phyloP scores from a whole-genome alignment of 2,888 invertebrate species.

The Sussaba pulchella region DNA sequence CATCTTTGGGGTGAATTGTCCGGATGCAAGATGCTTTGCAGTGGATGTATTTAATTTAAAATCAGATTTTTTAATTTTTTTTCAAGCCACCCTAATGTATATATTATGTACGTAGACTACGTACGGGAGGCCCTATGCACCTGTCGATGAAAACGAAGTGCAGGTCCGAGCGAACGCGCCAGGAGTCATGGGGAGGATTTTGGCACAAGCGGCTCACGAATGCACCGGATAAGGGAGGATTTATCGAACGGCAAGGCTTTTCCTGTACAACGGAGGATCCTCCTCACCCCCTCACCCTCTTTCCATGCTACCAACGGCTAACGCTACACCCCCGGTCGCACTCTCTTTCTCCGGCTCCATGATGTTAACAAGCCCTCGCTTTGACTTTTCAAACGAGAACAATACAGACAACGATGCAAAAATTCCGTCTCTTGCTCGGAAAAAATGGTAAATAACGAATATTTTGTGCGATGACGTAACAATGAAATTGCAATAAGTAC shows the following conservation, averaged over 20 bases:
- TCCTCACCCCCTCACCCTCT: no score
- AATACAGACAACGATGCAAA: conserved; percentile 38
- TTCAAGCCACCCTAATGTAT: no score
- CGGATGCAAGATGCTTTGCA: no score
- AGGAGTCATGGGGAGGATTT: neutral
- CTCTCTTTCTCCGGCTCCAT: conserved; percentile 34
- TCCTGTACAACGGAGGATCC: conserved; percentile 54
- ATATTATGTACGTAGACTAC: neutral
- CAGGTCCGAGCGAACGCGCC: conserved; percentile 40
- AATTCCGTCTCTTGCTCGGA: no score
- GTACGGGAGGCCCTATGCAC: conserved; percentile 19
- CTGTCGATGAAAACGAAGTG: conserved; percentile 63
- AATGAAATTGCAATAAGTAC: no score
- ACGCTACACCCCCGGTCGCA: no score
- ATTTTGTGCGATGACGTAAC: no score
- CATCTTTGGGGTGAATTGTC: no score
- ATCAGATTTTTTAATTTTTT: no score
- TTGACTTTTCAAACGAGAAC: conserved; percentile 29
- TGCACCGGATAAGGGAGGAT: conserved; percentile 65
- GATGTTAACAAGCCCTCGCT: conserved; percentile 45
- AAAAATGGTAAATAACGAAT: no score
- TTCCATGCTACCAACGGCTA: conserved; percentile 15
- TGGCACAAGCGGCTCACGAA: conserved; percentile 51
- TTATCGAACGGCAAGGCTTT: conserved; percentile 63
- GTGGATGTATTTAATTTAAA: no score